Conservation (phyloP, 2,888 invertebrate species). For the Acanthopleura granulata region DNA sequence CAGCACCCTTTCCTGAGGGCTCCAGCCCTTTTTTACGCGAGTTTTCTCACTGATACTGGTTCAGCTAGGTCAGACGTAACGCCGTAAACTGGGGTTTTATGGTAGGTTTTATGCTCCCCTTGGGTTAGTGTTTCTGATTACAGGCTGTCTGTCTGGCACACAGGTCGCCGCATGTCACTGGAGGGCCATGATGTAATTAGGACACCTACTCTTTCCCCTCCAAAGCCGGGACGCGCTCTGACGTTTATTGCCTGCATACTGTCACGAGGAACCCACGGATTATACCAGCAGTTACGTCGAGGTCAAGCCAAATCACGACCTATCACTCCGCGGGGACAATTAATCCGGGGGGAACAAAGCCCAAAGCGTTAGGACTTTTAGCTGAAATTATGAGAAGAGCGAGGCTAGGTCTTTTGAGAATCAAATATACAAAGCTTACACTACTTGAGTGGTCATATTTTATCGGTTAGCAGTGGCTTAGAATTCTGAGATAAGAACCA, state of each 20-base stretch:
- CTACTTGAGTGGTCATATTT: too few species aligned
- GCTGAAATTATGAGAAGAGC: too few species aligned
- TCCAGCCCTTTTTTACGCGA: too few species aligned
- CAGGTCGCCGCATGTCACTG: neutral
- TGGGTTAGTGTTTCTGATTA: slow-evolving; percentile 7
- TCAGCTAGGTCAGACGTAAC: slow-evolving; percentile 12
- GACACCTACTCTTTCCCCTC: neutral
- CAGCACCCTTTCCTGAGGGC: too few species aligned
- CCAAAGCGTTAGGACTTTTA: too few species aligned
- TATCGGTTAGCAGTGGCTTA: too few species aligned
- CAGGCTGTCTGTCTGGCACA: slow-evolving; percentile 2
- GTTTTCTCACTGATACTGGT: neutral
- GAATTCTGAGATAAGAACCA: too few species aligned
- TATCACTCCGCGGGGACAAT: neutral
- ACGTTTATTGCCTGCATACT: neutral
- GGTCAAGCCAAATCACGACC: neutral
- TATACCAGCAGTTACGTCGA: neutral
- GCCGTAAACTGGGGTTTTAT: slow-evolving; percentile 8
- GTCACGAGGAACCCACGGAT: neutral
- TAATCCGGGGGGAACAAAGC: neutral
- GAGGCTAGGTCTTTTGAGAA: too few species aligned
- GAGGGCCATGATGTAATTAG: slow-evolving; percentile 13
- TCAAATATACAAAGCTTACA: too few species aligned
- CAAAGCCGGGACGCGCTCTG: neutral
- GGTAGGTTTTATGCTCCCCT: neutral